These are phyloP conservation scores for Drosophila falleni DNA, from an alignment of 2,888 invertebrate genomes.

Conservation along the genomic window DNA sequence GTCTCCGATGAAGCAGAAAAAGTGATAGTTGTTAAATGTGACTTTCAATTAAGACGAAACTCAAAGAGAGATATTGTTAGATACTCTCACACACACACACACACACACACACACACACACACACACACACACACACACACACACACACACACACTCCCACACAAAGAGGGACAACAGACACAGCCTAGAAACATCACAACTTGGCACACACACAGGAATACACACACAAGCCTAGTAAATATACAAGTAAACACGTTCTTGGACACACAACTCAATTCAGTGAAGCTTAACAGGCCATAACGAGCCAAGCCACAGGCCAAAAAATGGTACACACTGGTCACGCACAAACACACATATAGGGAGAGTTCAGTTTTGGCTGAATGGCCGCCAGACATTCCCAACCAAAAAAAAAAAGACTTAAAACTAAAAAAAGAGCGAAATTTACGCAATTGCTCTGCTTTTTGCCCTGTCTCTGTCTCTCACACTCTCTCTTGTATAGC, in stretches of 20 bases:
- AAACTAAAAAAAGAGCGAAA: conserved; percentile 34
- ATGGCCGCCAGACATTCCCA: conserved; percentile 70
- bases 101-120: conserved; percentile 6
- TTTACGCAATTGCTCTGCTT: conserved; percentile 28
- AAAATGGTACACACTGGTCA: conserved; percentile 35
- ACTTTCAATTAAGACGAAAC: conserved; percentile 64
- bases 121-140: conserved; percentile 6
- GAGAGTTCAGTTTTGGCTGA: conserved; percentile 36
- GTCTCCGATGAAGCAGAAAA: background rate
- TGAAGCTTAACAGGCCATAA: conserved; percentile 75
- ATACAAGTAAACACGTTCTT: conserved; percentile 41
- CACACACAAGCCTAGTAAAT: background rate
- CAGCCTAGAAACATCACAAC: background rate
- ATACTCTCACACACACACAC: conserved; percentile 6
- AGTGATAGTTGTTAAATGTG: conserved; percentile 45
- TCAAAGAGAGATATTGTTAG: conserved; percentile 3
- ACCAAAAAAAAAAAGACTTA: conserved; percentile 40
- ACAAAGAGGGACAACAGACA: background rate
- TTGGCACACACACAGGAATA: background rate
- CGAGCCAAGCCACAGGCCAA: conserved; percentile 75
- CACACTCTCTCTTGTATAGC: conserved; percentile 12
- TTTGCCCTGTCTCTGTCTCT: conserved; percentile 18
- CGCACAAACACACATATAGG: background rate
- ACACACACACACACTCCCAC: conserved; percentile 6
- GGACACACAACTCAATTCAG: conserved; percentile 59